Conservation (phyloP, 2,797 vertebrate species). For the Rhinoraja longicauda region DNA sequence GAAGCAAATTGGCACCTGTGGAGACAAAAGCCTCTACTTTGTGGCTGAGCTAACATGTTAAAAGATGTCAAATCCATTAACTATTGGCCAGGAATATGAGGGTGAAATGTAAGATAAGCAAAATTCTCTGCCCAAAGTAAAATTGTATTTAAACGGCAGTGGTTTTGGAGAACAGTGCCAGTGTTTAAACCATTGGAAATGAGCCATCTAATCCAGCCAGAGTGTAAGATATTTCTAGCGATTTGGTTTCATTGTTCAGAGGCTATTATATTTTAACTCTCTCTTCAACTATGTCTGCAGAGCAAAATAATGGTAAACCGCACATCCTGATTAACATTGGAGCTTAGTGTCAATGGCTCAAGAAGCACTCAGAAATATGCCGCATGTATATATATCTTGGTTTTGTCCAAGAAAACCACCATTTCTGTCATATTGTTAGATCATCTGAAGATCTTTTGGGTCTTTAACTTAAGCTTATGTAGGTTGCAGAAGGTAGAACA, state of each 20-base stretch:
- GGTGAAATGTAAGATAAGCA: neutral
- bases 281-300: neutral
- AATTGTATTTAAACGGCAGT: neutral
- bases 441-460: neutral
- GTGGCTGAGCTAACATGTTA: neutral
- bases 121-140: neutral
- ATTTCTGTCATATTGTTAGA: neutral
- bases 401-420: neutral
- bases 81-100: neutral
- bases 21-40: neutral
- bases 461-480: neutral
- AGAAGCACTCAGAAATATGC: neutral
- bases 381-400: neutral
- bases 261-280: neutral
- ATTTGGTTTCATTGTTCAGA: neutral
- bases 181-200: constrained; percentile 3
- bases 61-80: neutral
- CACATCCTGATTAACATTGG: no score
- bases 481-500: neutral
- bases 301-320: neutral
- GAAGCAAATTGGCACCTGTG: neutral
- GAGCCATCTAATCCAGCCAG: neutral
- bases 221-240: neutral
- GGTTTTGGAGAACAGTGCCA: neutral
- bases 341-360: neutral